A percentile compares a stretch with the other conserved stretches of the same genome.
Conservation (phyloP, 1,140 invertebrate genomes). For the Protaetia brevitarsis region DNA sequence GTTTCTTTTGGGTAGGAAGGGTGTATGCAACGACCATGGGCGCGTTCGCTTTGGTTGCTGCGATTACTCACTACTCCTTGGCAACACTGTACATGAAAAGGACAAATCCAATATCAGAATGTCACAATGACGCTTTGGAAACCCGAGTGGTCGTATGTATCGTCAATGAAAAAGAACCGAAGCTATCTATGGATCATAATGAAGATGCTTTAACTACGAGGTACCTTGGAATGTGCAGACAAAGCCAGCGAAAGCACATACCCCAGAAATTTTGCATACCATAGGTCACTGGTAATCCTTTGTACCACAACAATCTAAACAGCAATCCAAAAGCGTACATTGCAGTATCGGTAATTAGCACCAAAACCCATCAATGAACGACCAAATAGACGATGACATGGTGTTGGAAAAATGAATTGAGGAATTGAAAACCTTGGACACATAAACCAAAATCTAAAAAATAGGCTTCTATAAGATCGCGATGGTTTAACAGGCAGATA, state of each 20-base stretch:
- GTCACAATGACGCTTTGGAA: slow-evolving; percentile 12
- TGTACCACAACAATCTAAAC: slow-evolving; percentile 33
- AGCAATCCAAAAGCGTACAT: slow-evolving; percentile 47
- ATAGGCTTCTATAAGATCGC: slow-evolving; percentile 32
- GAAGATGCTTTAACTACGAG: slow-evolving; percentile 23
- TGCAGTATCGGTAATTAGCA: slow-evolving; percentile 46
- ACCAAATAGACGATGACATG: slow-evolving; percentile 37
- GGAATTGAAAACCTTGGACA: slow-evolving; percentile 43
- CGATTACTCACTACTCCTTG: too few relatives aligned
- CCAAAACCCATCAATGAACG: slow-evolving; percentile 34
- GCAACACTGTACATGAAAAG: too few relatives aligned
- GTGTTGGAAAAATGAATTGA: slow-evolving; percentile 44
- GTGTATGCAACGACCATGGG: too few relatives aligned
- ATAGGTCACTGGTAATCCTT: slow-evolving; percentile 45
- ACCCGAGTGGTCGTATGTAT: slow-evolving; percentile 32
- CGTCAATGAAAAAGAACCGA: not conserved
- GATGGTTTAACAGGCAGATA: slow-evolving; percentile 29
- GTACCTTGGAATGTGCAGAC: slow-evolving; percentile 24
- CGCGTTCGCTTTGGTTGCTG: too few relatives aligned
- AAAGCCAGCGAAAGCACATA: slow-evolving; percentile 25
- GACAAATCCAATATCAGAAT: slow-evolving; percentile 20
- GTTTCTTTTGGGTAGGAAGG: too few relatives aligned
- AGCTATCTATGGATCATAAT: not conserved
- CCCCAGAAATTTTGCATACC: slow-evolving; percentile 44
- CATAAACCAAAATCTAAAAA: slow-evolving; percentile 32